Percentiles rank a stretch among this genome's conserved stretches.
Evolutionary conservation across 2,113 vertebrate species (phyloP).

Genomic region (Urocitellus parryii): DNA sequence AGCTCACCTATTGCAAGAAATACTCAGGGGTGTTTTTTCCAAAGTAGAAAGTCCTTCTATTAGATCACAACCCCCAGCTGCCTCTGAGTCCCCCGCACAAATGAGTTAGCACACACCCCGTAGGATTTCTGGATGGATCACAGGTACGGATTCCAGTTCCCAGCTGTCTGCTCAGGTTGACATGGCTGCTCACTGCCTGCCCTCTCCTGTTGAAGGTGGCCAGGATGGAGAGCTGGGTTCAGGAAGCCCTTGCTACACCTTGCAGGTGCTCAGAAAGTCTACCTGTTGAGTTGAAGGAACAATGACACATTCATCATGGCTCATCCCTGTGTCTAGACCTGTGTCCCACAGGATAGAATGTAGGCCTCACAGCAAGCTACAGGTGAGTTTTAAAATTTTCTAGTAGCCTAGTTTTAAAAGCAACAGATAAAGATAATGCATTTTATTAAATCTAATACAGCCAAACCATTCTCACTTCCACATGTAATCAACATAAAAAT

Average conservation of each 20-base stretch:
- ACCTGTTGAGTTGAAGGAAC: neutral
- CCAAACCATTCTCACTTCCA: neutral
- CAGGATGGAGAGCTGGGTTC: neutral
- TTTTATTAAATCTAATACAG: neutral
- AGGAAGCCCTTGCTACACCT: neutral
- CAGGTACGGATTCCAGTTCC: neutral
- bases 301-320: neutral
- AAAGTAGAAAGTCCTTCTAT: neutral
- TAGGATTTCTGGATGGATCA: neutral
- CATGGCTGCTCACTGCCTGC: neutral
- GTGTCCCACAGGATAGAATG: neutral
- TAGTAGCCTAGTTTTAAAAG: constrained; percentile 1
- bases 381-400: neutral
- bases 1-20: neutral
- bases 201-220: neutral
- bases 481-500: neutral
- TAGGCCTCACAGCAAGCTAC: neutral
- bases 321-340: neutral
- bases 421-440: neutral
- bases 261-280: neutral
- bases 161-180: neutral
- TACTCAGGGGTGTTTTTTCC: neutral
- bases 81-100: neutral
- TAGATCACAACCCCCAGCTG: neutral
- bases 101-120: neutral